Evolutionary conservation across 2,113 vertebrate species (phyloP).

Genomic region (Axis porcinus): DNA sequence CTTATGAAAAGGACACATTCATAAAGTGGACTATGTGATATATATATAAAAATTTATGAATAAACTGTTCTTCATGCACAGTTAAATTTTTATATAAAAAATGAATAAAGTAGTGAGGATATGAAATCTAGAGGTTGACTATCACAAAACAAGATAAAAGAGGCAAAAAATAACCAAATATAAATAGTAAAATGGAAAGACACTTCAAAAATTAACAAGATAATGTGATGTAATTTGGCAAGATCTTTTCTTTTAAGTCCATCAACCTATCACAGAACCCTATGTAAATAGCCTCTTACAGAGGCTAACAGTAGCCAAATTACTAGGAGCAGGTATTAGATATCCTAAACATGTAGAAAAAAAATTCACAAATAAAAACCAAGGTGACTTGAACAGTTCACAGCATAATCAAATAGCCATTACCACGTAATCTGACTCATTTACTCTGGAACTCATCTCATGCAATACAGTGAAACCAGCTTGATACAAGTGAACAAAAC

Average conservation of each 20-base stretch:
- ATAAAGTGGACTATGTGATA: neutral
- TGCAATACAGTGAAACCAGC: neutral
- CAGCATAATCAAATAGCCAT: neutral
- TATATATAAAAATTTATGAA: neutral
- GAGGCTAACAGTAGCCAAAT: neutral
- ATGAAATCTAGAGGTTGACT: neutral
- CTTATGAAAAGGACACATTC: neutral
- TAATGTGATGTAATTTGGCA: neutral
- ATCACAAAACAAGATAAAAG: neutral
- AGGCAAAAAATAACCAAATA: neutral
- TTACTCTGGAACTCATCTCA: neutral
- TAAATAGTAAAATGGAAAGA: neutral
- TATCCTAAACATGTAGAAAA: neutral
- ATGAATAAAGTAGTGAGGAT: neutral
- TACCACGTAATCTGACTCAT: neutral
- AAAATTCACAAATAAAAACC: neutral
- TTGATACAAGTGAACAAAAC: neutral
- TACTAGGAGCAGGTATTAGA: neutral
- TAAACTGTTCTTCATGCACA: neutral
- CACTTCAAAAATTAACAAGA: conserved; percentile 12
- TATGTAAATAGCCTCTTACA: neutral
- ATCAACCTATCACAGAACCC: neutral
- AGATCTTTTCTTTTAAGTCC: neutral
- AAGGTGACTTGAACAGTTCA: neutral
- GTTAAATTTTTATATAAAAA: neutral